These are phyloP conservation scores for Ormyrus pomaceus DNA, from an alignment of 2,888 invertebrate genomes.

Conservation along the genomic window DNA sequence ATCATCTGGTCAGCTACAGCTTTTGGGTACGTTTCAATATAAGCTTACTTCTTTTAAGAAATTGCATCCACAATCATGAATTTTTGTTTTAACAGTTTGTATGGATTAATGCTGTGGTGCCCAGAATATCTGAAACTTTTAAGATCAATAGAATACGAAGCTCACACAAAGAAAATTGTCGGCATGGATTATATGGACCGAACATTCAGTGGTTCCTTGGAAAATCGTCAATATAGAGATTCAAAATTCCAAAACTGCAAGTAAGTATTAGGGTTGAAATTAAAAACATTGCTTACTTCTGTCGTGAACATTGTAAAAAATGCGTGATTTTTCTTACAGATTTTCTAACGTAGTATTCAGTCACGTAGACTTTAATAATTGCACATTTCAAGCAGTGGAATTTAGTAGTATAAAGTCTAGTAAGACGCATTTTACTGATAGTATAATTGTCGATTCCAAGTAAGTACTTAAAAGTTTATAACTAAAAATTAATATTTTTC, in stretches of 20 bases:
- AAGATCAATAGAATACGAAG: constrained; percentile 73
- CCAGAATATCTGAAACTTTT: constrained; percentile 76
- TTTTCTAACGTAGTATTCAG: constrained; percentile 84
- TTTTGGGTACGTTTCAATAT: constrained; percentile 75
- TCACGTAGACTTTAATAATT: constrained; percentile 84
- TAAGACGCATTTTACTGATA: constrained; percentile 81
- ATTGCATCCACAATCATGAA: too few relatives aligned
- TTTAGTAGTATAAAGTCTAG: constrained; percentile 85
- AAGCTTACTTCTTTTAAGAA: background rate
- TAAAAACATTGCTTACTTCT: background rate
- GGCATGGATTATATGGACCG: constrained; percentile 73
- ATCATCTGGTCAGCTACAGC: constrained; percentile 79
- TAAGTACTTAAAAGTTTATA: constrained; percentile 66
- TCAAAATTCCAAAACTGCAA: constrained; percentile 81
- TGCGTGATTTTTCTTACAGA: constrained; percentile 59
- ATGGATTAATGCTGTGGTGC: constrained; percentile 79
- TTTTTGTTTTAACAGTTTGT: constrained; percentile 73
- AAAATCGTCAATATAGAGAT: constrained; percentile 81
- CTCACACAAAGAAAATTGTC: constrained; percentile 66
- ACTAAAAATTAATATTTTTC: constrained; percentile 4
- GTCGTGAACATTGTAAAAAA: constrained; percentile 2
- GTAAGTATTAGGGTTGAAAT: constrained; percentile 58
- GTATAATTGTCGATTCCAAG: constrained; percentile 81
- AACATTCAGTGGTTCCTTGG: constrained; percentile 80
- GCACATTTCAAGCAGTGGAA: constrained; percentile 82